Conservation (phyloP, 2,888 invertebrate genomes). For the Zaprionus obscuricornis region DNA sequence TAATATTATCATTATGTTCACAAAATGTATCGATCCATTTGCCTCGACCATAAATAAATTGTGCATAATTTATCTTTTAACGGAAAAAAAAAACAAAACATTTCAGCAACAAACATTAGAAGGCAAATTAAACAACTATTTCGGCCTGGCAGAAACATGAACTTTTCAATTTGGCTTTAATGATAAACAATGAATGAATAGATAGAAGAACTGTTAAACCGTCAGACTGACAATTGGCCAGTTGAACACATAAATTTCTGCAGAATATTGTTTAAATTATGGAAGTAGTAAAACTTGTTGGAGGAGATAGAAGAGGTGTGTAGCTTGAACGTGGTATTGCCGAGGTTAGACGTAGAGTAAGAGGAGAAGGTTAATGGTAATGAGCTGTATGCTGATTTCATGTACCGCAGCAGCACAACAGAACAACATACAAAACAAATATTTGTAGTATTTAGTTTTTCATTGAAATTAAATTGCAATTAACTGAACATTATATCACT, state of each 20-base stretch:
- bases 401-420: constrained; percentile 43
- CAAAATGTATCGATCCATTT: constrained; percentile 59
- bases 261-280: too few species aligned
- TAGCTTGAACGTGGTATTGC: too few species aligned
- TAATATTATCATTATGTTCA: constrained; percentile 5
- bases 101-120: constrained; percentile 25
- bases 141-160: constrained; percentile 34
- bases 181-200: constrained; percentile 43
- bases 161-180: constrained; percentile 35
- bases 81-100: constrained; percentile 25
- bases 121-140: constrained; percentile 57
- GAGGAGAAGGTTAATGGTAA: constrained; percentile 34
- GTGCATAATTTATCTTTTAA: constrained; percentile 65
- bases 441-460: constrained; percentile 38
- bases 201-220: too few species aligned
- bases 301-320: constrained; percentile 3
- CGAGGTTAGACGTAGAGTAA: too few species aligned
- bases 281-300: too few species aligned
- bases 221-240: not conserved
- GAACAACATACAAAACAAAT: constrained; percentile 33
- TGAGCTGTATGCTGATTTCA: constrained; percentile 56
- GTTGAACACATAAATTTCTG: not conserved
- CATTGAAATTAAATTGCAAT: constrained; percentile 65
- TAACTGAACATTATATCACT: constrained; percentile 67
- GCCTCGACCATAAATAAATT: constrained; percentile 53